These are phyloP conservation scores for Beris chalybata DNA, from an alignment of 2,888 invertebrate genomes.

Conservation along the genomic window DNA sequence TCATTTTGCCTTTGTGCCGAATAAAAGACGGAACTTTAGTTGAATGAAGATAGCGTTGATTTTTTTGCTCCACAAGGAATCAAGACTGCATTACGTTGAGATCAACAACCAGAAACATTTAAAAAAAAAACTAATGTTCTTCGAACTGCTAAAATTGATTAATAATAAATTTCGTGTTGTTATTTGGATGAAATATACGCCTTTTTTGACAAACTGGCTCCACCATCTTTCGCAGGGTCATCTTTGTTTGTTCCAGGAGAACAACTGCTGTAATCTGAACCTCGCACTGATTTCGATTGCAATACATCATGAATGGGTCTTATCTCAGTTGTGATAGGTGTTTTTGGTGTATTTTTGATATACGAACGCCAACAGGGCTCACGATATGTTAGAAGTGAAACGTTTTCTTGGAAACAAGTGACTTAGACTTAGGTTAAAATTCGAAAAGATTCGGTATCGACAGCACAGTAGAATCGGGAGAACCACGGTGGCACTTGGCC, in stretches of 20 bases:
- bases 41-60: conserved; percentile 50
- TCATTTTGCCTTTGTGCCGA: conserved; percentile 53
- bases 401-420: no score
- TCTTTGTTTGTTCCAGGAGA: background rate
- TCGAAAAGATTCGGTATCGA: no score
- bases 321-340: conserved; percentile 51
- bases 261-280: conserved; percentile 35
- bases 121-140: no score
- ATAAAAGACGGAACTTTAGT: conserved; percentile 50
- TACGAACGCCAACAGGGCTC: conserved; percentile 56
- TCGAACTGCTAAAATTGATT: no score
- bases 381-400: conserved; percentile 49
- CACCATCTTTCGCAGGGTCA: background rate
- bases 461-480: no score
- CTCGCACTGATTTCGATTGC: conserved; percentile 43
- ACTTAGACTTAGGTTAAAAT: no score
- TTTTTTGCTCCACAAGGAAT: conserved; percentile 52
- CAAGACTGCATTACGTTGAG: conserved; percentile 50
- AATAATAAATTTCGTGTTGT: conserved; percentile 52
- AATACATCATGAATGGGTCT: conserved; percentile 40
- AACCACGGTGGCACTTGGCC: no score
- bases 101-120: conserved; percentile 48
- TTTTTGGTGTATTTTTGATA: conserved; percentile 53
- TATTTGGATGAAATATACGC: conserved; percentile 52
- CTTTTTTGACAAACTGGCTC: conserved; percentile 49